phyloP scores from a whole-genome alignment of 2,113 vertebrate species.

The Cromileptes altivelis region DNA sequence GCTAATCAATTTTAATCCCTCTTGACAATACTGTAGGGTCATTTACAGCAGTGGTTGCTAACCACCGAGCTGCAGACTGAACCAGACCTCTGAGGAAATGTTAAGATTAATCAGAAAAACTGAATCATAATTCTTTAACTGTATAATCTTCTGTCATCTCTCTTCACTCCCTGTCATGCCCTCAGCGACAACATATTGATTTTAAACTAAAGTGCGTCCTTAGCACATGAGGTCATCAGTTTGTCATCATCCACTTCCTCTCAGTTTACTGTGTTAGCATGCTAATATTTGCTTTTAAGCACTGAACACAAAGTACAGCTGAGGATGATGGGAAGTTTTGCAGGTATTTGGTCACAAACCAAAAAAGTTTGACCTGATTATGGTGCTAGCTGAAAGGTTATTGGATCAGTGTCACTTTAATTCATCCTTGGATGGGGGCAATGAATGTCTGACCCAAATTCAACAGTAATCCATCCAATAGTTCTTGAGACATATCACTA shows the following conservation, averaged over 20 bases:
- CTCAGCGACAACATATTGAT: background rate
- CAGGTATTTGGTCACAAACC: background rate
- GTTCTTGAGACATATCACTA: too few relatives aligned
- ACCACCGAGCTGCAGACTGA: slow-evolving; percentile 9
- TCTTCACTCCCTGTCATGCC: background rate
- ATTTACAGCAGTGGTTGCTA: slow-evolving; percentile 39
- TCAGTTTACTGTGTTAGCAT: background rate
- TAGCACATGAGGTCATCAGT: too few relatives aligned
- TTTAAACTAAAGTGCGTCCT: background rate
- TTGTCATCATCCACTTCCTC: background rate
- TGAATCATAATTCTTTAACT: background rate
- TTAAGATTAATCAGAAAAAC: background rate
- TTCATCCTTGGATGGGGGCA: background rate
- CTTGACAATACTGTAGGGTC: slow-evolving; percentile 56
- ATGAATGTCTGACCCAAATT: background rate
- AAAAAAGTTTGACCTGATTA: background rate
- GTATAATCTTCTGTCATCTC: background rate
- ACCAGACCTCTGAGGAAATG: slow-evolving; percentile 14
- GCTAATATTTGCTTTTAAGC: background rate
- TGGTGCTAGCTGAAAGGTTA: background rate
- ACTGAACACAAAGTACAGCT: background rate
- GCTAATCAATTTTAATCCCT: slow-evolving; percentile 78
- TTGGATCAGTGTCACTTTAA: slow-evolving; percentile 1
- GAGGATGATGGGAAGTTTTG: background rate
- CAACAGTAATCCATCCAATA: background rate